A percentile compares a stretch with the other conserved stretches of the same genome.
These are phyloP conservation scores for Suillia variegata DNA, from an alignment of 2,888 invertebrate species.

Conservation along the genomic window DNA sequence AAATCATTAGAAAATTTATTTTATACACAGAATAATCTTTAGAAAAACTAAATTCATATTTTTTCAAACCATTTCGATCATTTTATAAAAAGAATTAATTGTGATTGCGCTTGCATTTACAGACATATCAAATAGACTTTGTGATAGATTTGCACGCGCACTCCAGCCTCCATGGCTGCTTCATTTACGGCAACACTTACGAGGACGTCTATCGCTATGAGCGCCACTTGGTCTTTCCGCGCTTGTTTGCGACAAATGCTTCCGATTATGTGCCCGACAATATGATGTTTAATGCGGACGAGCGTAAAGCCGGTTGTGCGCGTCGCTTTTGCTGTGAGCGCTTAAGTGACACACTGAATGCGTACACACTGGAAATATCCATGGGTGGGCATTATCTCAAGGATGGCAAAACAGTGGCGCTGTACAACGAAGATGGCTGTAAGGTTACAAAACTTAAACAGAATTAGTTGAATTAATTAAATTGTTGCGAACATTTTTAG, in stretches of 20 bases:
- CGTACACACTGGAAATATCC: conserved; percentile 89
- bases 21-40: no score
- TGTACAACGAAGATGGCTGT: conserved; percentile 96
- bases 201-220: conserved; percentile 91
- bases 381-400: conserved; percentile 84
- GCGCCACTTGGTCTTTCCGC: conserved; percentile 92
- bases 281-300: conserved; percentile 93
- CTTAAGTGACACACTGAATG: conserved; percentile 79
- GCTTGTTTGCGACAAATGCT: conserved; percentile 83
- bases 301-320: conserved; percentile 83
- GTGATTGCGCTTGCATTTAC: conserved; percentile 13
- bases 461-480: not conserved
- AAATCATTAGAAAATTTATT: no score
- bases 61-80: no score
- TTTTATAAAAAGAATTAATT: not conserved
- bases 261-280: conserved; percentile 86
- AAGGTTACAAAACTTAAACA: no score
- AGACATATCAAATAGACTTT: conserved; percentile 80
- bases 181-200: conserved; percentile 93
- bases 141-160: conserved; percentile 95
- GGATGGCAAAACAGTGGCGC: conserved; percentile 72
- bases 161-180: conserved; percentile 88
- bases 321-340: conserved; percentile 79
- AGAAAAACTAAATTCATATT: no score
- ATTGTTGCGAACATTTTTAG: conserved; percentile 62